Conservation (phyloP, 2,113 vertebrate genomes). For the Megaleporinus macrocephalus region DNA sequence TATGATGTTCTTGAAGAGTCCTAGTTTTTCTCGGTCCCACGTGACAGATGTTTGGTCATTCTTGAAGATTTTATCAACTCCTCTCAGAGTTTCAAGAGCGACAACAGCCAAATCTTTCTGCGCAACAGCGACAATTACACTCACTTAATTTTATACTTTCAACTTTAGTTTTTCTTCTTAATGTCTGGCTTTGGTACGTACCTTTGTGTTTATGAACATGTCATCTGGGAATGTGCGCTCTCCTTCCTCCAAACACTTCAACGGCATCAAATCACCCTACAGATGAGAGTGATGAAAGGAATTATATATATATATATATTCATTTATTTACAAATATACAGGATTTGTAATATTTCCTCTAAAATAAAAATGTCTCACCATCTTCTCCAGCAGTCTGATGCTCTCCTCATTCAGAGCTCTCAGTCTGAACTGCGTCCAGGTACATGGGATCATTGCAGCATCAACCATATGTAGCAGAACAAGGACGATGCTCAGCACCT, state of each 20-base stretch:
- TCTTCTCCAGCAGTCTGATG: neutral
- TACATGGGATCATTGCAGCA: neutral
- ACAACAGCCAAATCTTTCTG: slow-evolving; percentile 6
- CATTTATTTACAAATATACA: neutral
- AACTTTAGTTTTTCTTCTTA: neutral
- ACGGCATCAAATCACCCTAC: neutral
- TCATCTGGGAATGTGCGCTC: neutral
- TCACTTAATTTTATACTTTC: neutral
- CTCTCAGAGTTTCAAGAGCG: slow-evolving; percentile 30
- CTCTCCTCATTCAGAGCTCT: neutral
- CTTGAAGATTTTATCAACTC: slow-evolving; percentile 1
- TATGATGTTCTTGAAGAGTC: slow-evolving; percentile 6
- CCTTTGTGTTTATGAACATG: neutral
- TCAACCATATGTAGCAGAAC: neutral
- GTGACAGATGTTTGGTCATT: slow-evolving; percentile 17
- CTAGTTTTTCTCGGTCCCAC: neutral
- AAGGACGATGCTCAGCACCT: neutral
- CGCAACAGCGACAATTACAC: neutral
- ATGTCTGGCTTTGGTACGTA: neutral
- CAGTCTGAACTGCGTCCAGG: slow-evolving; percentile 4
- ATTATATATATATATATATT: too few relatives aligned
- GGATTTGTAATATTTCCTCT: neutral
- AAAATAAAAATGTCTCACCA: neutral
- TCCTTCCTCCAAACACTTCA: slow-evolving; percentile 11
- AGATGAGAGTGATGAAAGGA: neutral